A percentile compares a stretch with the other conserved stretches of the same genome.
phyloP scores from a whole-genome alignment of 2,888 invertebrate species.

The Melanophora roralis region DNA sequence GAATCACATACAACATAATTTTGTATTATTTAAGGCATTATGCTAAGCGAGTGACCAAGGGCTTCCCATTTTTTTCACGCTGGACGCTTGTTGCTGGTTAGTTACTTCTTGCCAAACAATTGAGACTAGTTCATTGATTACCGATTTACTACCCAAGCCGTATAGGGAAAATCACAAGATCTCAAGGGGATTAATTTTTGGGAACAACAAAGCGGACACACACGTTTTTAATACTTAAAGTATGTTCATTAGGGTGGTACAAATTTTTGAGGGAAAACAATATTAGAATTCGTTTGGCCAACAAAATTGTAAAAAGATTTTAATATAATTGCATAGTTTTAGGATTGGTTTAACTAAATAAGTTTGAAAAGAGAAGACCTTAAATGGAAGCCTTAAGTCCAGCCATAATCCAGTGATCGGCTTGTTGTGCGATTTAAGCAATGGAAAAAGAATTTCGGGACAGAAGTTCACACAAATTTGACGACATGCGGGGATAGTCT shows the following conservation, averaged over 20 bases:
- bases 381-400: too few relatives aligned
- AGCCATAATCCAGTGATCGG: too few relatives aligned
- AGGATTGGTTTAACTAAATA: too few relatives aligned
- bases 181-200: slow-evolving; percentile 55
- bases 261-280: neutral
- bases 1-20: slow-evolving; percentile 36
- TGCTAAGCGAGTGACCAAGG: slow-evolving; percentile 60
- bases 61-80: slow-evolving; percentile 8
- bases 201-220: slow-evolving; percentile 18
- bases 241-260: neutral
- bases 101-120: slow-evolving; percentile 16
- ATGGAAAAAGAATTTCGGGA: too few relatives aligned
- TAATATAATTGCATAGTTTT: too few relatives aligned
- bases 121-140: slow-evolving; percentile 64
- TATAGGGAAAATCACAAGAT: slow-evolving; percentile 28
- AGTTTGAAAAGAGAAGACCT: too few relatives aligned
- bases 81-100: neutral
- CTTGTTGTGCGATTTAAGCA: too few relatives aligned
- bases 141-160: slow-evolving; percentile 53
- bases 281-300: too few relatives aligned
- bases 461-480: too few relatives aligned
- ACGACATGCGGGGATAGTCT: too few relatives aligned
- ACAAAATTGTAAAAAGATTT: too few relatives aligned
- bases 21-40: slow-evolving; percentile 51
- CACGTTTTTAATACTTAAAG: neutral